Percentiles rank a stretch among this genome's conserved stretches.
Evolutionary conservation across 2,888 invertebrate species (phyloP).

Genomic region (Rutpela maculata): DNA sequence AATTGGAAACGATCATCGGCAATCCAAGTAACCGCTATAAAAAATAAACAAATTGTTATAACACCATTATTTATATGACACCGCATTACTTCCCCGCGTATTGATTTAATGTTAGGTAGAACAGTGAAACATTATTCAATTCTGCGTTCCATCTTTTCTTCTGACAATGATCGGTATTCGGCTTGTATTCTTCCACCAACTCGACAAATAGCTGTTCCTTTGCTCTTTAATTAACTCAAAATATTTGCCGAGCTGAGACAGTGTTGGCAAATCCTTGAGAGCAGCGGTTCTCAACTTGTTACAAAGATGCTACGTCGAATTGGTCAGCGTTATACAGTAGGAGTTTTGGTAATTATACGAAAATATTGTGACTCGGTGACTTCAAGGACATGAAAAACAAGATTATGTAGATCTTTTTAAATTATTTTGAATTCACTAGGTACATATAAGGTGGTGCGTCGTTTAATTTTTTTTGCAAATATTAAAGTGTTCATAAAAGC

Average conservation of each 20-base stretch:
- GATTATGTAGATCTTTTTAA: too few species aligned
- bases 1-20: neutral
- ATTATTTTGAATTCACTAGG: too few species aligned
- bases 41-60: neutral
- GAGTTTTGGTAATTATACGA: too few species aligned
- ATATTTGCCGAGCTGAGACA: constrained; percentile 67
- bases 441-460: too few species aligned
- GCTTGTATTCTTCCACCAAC: constrained; percentile 51
- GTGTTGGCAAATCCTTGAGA: constrained; percentile 51
- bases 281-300: constrained; percentile 49
- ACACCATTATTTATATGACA: neutral
- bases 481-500: too few species aligned
- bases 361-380: too few species aligned
- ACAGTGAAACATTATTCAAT: neutral
- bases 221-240: constrained; percentile 72
- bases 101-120: constrained; percentile 17
- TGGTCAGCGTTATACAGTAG: too few species aligned
- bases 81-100: neutral
- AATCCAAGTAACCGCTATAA: neutral
- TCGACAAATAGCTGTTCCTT: constrained; percentile 61
- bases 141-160: neutral
- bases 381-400: too few species aligned
- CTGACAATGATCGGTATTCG: constrained; percentile 29
- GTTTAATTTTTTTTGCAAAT: too few species aligned
- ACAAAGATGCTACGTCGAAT: neutral